Evolutionary conservation across 2,888 invertebrate genomes (phyloP).

Genomic region (Halocaridina rubra): DNA sequence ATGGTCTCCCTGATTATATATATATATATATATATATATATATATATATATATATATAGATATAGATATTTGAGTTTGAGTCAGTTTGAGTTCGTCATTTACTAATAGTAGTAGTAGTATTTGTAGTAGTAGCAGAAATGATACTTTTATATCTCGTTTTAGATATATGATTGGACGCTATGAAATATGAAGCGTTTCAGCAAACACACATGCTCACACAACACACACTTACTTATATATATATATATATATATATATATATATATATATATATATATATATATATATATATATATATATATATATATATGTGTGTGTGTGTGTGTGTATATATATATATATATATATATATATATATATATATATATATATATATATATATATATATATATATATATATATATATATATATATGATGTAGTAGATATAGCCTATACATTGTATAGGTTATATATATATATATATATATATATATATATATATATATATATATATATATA

Average conservation of each 20-base stretch:
- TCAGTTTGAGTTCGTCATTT: no score
- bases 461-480: constrained; percentile 30
- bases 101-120: no score
- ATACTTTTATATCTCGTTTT: no score
- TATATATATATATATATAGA: no score
- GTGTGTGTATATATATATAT: background rate
- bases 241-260: background rate
- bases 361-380: background rate
- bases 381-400: constrained; percentile 10
- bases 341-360: background rate
- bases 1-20: no score
- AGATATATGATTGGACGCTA: no score
- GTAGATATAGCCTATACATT: background rate
- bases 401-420: background rate
- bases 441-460: background rate
- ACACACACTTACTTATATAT: background rate
- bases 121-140: no score
- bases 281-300: background rate
- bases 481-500: constrained; percentile 35
- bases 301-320: background rate
- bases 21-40: no score
- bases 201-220: no score
- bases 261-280: background rate
- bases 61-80: no score
- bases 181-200: no score